These are phyloP conservation scores for Zaprionus gabonicus DNA, from an alignment of 1,140 invertebrate species.

Conservation along the genomic window DNA sequence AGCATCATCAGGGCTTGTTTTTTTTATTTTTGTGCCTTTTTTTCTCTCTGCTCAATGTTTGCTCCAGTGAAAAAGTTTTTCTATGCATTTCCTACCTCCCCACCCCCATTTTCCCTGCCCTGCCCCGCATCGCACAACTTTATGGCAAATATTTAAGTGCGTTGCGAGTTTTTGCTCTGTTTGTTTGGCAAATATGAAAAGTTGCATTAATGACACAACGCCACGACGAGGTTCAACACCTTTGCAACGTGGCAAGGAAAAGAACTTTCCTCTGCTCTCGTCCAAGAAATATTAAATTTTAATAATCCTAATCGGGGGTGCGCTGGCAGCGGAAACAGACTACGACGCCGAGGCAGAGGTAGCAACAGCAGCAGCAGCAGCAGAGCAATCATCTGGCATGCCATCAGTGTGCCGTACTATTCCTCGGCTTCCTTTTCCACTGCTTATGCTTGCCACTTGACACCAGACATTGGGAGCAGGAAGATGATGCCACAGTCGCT, in stretches of 20 bases:
- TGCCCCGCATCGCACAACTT: conserved; percentile 31
- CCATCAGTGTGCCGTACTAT: neutral
- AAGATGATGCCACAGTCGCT: conserved; percentile 18
- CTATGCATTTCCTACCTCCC: conserved; percentile 36
- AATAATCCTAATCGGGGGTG: conserved; percentile 43
- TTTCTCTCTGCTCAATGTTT: conserved; percentile 17
- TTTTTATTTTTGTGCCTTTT: neutral
- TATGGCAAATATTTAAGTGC: conserved; percentile 73
- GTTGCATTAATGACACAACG: conserved; percentile 48
- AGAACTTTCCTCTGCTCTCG: conserved; percentile 19
- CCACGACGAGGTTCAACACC: conserved; percentile 40
- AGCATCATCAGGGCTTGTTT: conserved; percentile 63
- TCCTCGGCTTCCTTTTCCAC: neutral
- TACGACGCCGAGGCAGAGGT: neutral
- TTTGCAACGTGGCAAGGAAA: conserved; percentile 17
- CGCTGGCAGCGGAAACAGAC: neutral
- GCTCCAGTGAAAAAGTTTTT: conserved; percentile 59
- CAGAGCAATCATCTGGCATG: conserved; percentile 10
- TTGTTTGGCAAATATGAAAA: conserved; percentile 46
- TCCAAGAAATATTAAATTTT: conserved; percentile 46
- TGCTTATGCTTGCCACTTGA: conserved; percentile 37
- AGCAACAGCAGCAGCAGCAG: neutral
- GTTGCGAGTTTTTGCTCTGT: conserved; percentile 34
- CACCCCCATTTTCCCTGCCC: neutral
- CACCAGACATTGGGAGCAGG: conserved; percentile 21